Conservation (phyloP, 2,888 invertebrate genomes). For the Trachelus troglodyta region DNA sequence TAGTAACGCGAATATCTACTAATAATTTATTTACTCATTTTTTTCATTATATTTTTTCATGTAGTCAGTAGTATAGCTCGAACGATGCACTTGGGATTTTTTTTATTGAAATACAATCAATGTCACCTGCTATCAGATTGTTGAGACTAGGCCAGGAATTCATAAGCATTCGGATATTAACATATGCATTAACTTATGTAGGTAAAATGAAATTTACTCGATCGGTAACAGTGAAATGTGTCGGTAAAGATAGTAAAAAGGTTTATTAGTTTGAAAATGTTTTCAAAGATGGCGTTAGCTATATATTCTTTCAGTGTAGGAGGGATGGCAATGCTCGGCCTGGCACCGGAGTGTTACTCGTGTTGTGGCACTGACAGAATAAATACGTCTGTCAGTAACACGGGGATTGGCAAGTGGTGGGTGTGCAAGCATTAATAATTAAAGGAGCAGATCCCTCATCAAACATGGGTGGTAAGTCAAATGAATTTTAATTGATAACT, state of each 20-base stretch:
- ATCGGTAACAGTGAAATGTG: not conserved
- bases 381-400: conserved; percentile 44
- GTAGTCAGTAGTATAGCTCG: not conserved
- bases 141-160: not conserved
- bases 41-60: not conserved
- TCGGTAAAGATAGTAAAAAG: not conserved
- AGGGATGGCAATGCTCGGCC: not conserved
- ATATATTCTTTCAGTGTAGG: not conserved
- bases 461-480: conserved; percentile 57
- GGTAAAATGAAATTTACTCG: not conserved
- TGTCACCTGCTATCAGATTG: not conserved
- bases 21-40: not conserved
- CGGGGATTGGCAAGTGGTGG: conserved; percentile 40
- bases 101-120: too few species aligned
- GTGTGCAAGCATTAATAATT: conserved; percentile 36
- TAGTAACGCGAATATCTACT: too few species aligned
- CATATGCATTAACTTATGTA: not conserved
- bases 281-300: not conserved
- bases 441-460: conserved; percentile 22
- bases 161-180: not conserved
- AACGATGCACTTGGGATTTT: not conserved
- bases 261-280: not conserved
- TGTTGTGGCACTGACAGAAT: conserved; percentile 48
- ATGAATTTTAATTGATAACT: not conserved
- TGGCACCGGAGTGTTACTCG: conserved; percentile 43